Evolutionary conservation across 2,113 vertebrate genomes (phyloP), one percentile per base, ranked within the genome.

Genomic region (Apus apus): DNA sequence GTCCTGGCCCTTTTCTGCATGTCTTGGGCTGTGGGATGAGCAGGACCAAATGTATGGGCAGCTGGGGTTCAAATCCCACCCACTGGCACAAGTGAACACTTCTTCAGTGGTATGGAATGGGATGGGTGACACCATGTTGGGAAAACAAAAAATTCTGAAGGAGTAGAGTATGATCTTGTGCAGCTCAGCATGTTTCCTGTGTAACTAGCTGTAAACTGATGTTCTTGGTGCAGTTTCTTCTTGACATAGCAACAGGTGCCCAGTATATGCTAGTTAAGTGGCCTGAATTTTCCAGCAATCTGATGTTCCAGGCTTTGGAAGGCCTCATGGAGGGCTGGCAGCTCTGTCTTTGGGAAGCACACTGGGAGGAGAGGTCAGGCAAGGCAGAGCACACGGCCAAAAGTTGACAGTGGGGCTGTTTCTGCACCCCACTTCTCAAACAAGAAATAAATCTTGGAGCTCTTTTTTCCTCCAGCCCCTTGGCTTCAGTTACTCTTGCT

Each of bases 61-160:
- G 38, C 60, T 57, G 57, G 30, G 30, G 40, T 60, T 87, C 61
- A 70, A 23, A 34, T 76, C 34, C 25, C 29, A 53, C 27, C n/a
- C 4, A 0, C 9, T 51, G 46, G 16, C 45, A 13, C 0, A 4
- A 58, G 29, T 10, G 6, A 57, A 17, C 7, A 1, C 15, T 82
- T 87, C 13, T 56, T 81, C 36, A 57, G 64, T 8, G 3, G 7
- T 46, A 17, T 46, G 61, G 27, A 38, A 20, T 17, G 51, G 36
- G 58, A 30, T 85, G 32, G 36, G 46, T 38, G 89, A 7, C 38
- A n/a, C 13, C 11, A 8, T 12, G 27, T 11, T 64, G 26, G 58
- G 76, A 72, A 85, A 60, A 30, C 3, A 19, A 25, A 29, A 56
- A 15, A 21, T 22, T 30, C 11, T 60, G 27, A 38, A 56, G 40